These are phyloP conservation scores for Machimus atricapillus DNA, from an alignment of 2,888 invertebrate genomes.

Conservation along the genomic window DNA sequence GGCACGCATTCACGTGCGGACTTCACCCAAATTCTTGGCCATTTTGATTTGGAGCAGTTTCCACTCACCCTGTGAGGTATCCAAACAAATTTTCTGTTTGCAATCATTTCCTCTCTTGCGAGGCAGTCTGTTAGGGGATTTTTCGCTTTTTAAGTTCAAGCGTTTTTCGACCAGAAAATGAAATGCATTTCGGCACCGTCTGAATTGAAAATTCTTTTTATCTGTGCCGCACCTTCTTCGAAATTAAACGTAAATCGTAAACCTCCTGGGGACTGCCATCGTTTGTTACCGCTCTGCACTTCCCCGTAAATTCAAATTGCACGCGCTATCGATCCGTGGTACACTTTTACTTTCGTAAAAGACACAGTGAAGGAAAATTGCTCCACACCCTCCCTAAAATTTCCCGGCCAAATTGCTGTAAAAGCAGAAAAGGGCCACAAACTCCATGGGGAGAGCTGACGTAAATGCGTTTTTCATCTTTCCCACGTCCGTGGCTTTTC, in stretches of 20 bases:
- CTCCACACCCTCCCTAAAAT: background rate
- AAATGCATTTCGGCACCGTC: background rate
- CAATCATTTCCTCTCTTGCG: background rate
- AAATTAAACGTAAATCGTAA: background rate
- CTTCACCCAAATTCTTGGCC: background rate
- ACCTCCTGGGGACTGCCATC: background rate
- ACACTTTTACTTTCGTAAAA: background rate
- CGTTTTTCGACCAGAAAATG: background rate
- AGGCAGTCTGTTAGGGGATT: background rate
- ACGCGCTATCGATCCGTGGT: background rate
- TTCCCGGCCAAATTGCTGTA: background rate
- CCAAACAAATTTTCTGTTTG: background rate
- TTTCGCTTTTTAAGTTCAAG: background rate
- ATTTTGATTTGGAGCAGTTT: background rate
- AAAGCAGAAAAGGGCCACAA: background rate
- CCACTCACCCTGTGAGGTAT: background rate
- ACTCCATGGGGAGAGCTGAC: background rate
- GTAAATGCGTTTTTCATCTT: slow-evolving; percentile 23
- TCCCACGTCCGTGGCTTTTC: background rate
- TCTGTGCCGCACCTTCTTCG: background rate
- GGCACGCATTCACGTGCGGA: background rate
- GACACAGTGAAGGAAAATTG: background rate
- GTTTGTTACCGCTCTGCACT: background rate
- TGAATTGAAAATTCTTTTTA: background rate
- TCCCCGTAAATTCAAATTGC: background rate